Evolutionary conservation across 2,113 vertebrate species (phyloP).

Genomic region (Psettodes erumei): DNA sequence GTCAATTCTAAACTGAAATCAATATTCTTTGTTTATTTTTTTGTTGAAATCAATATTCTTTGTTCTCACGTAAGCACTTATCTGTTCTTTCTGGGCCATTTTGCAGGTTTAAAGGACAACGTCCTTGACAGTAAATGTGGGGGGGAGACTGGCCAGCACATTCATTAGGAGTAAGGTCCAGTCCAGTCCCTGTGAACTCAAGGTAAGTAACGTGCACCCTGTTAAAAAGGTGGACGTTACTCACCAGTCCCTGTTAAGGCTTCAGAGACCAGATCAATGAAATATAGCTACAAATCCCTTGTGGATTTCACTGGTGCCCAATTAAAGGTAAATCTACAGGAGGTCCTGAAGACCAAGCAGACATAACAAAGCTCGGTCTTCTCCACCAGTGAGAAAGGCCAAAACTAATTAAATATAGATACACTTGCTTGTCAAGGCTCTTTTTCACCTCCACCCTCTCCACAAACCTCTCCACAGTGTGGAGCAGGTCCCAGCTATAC

Average conservation of each 20-base stretch:
- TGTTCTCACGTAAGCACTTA: background rate
- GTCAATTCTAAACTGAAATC: background rate
- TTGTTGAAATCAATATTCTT: too few relatives aligned
- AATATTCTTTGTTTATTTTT: too few relatives aligned
- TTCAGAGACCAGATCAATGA: conserved; percentile 37
- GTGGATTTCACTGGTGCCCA: conserved; percentile 1
- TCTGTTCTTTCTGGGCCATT: background rate
- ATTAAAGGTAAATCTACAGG: conserved; percentile 14
- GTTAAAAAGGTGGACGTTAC: conserved; percentile 9
- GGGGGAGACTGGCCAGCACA: background rate
- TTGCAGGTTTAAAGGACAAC: background rate
- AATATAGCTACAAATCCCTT: conserved; percentile 16
- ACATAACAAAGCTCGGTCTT: background rate
- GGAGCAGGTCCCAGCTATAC: background rate
- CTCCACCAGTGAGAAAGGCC: background rate
- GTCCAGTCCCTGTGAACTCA: background rate
- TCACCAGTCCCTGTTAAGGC: too few relatives aligned
- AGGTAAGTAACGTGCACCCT: background rate
- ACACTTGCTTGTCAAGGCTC: background rate
- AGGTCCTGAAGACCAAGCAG: background rate
- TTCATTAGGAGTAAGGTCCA: background rate
- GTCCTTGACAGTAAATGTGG: background rate
- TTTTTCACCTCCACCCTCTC: conserved; percentile 17
- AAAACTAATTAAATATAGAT: conserved; percentile 55
- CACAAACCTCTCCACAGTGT: background rate